Evolutionary conservation across 2,888 invertebrate species (phyloP).

Genomic region (Elgonia sp.): DNA sequence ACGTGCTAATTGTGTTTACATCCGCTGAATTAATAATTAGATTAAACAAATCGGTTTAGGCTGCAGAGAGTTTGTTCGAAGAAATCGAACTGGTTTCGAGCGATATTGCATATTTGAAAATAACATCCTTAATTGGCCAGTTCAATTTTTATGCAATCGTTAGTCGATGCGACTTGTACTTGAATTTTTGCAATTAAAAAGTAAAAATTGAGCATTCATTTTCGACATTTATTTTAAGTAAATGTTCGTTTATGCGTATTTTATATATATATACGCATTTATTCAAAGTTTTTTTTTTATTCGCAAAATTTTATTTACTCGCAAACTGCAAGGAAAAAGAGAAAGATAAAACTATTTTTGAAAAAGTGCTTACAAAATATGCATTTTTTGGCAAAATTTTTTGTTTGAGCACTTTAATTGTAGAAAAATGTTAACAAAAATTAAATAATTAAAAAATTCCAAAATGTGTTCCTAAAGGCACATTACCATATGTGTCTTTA

Average conservation of each 20-base stretch:
- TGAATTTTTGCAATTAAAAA: not conserved
- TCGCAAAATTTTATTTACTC: too few relatives aligned
- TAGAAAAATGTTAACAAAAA: too few relatives aligned
- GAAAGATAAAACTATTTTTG: too few relatives aligned
- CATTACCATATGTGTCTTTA: too few relatives aligned
- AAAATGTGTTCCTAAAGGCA: too few relatives aligned
- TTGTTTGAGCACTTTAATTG: too few relatives aligned
- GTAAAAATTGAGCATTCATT: not conserved
- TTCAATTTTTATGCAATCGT: not conserved
- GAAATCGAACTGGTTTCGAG: not conserved
- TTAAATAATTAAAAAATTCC: too few relatives aligned
- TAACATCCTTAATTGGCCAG: not conserved
- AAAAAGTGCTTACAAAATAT: too few relatives aligned
- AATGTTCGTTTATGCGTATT: not conserved
- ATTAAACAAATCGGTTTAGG: slow-evolving; percentile 41
- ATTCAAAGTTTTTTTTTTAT: not conserved
- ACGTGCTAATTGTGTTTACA: slow-evolving; percentile 16
- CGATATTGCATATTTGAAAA: not conserved
- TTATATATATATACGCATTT: not conserved
- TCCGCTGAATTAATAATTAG: slow-evolving; percentile 34
- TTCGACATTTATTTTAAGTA: not conserved
- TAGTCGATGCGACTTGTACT: not conserved
- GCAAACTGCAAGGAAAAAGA: too few relatives aligned
- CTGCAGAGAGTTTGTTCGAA: slow-evolving; percentile 3
- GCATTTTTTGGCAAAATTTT: too few relatives aligned